These are phyloP conservation scores for Phainopepla nitens DNA, from an alignment of 2,113 vertebrate species.

Conservation along the genomic window DNA sequence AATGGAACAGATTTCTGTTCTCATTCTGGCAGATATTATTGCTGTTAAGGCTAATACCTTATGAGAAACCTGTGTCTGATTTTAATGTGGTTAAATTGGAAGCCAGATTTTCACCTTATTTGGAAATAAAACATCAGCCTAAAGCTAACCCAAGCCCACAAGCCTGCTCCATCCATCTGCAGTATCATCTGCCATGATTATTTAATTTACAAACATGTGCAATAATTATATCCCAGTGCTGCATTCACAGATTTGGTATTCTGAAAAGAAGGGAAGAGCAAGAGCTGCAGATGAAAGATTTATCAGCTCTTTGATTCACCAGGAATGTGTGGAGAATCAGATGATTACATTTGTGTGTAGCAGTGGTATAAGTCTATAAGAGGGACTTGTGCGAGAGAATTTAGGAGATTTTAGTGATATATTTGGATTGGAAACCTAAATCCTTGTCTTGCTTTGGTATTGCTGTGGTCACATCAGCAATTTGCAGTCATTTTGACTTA, in stretches of 20 bases:
- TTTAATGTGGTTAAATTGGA: not conserved
- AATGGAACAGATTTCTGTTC: not conserved
- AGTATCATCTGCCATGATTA: not conserved
- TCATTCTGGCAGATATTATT: not conserved
- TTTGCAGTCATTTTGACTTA: not conserved
- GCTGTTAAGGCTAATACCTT: not conserved
- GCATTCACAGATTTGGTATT: not conserved
- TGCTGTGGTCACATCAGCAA: not conserved
- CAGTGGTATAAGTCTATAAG: not conserved
- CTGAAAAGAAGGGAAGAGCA: not conserved
- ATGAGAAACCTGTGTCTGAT: not conserved
- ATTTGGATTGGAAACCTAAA: not conserved
- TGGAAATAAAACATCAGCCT: slow-evolving; percentile 10
- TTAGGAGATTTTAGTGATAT: not conserved
- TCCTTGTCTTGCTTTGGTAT: not conserved
- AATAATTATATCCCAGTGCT: not conserved
- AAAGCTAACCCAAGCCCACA: not conserved
- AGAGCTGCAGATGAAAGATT: not conserved
- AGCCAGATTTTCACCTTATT: slow-evolving; percentile 2
- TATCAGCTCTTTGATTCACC: not conserved
- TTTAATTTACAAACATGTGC: slow-evolving; percentile 13
- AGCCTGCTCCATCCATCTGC: not conserved
- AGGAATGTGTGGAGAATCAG: not conserved
- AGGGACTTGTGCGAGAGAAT: not conserved
- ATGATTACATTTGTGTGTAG: not conserved